These are phyloP conservation scores for Drosophila acutilabella DNA, from an alignment of 2,888 invertebrate genomes.

Conservation along the genomic window DNA sequence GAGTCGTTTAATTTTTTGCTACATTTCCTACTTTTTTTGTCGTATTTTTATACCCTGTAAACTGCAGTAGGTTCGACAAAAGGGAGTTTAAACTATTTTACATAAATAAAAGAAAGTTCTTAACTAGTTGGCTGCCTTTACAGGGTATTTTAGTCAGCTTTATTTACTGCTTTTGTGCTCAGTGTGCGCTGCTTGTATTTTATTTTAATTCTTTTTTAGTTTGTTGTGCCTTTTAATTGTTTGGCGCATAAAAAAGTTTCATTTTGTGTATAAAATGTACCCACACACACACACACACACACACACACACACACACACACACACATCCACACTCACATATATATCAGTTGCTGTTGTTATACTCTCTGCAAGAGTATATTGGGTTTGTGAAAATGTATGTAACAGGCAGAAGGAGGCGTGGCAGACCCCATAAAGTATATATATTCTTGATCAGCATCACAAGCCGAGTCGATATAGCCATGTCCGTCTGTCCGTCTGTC, in stretches of 20 bases:
- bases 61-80: not conserved
- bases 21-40: slow-evolving; percentile 38
- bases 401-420: too few species aligned
- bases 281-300: slow-evolving; percentile 27
- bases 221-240: slow-evolving; percentile 76
- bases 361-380: too few species aligned
- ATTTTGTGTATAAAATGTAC: slow-evolving; percentile 69
- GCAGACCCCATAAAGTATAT: too few species aligned
- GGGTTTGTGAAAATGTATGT: too few species aligned
- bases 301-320: slow-evolving; percentile 33
- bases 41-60: slow-evolving; percentile 17
- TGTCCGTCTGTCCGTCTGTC: too few species aligned
- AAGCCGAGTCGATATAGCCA: too few species aligned
- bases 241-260: slow-evolving; percentile 75
- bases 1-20: slow-evolving; percentile 76
- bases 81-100: not conserved
- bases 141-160: slow-evolving; percentile 11
- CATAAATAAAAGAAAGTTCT: too few species aligned
- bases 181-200: slow-evolving; percentile 37
- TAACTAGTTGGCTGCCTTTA: not conserved
- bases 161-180: slow-evolving; percentile 1
- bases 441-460: too few species aligned
- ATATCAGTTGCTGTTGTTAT: slow-evolving; percentile 25
- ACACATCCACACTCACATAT: slow-evolving; percentile 29
- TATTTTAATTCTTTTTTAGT: slow-evolving; percentile 70